Evolutionary conservation across 2,113 vertebrate genomes (phyloP), one percentile per base, ranked within the genome.

Genomic region (Sebastes schlegelii): DNA sequence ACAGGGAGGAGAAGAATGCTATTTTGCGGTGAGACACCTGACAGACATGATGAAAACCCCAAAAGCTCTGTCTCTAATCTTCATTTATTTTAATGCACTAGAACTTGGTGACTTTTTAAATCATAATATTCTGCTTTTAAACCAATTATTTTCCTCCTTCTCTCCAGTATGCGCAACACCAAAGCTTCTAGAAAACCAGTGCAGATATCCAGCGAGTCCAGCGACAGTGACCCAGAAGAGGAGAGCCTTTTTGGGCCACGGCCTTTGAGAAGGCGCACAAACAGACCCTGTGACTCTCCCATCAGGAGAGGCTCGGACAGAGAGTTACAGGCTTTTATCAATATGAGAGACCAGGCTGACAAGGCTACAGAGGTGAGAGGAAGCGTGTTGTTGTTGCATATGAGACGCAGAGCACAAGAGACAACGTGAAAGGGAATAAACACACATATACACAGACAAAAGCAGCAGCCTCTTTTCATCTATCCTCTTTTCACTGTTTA

Each of bases 251-350:
- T 87, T 87, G 86, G 95, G 94, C 5, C 85, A 1, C 75, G 75
- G 4, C 21, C 62, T 52, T 45, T 75, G 0, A 79, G 1, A n/a
- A 69, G 34, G 23, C 81, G 14, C 51, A 7, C 55, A 0, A 52
- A 79, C 80, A 55, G 34, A 92, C 91, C 0, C 68, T 88, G 0
- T 82, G 96, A 91, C 64, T 95, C 95, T 58, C 94, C 95, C 85
- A 94, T 91, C 0, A 95, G 96, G 49, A 93, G 94, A 0, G 96
- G 97, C 0, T 96, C 96, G 0, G 97, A 98, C 90, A 86, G 93
- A 45, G 89, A 97, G 84, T 86, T 99, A 23, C 95, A 97, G 85
- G 96, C 96, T 78, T 94, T 98, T 82, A 97, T 99, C 4, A 95
- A 92, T 66, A 90, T 96, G 90, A 96, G 97, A 80, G 96, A 97